Base-by-base conservation (phyloP, 2,888 invertebrate genomes). In the Microctonus aethiopoides region DNA sequence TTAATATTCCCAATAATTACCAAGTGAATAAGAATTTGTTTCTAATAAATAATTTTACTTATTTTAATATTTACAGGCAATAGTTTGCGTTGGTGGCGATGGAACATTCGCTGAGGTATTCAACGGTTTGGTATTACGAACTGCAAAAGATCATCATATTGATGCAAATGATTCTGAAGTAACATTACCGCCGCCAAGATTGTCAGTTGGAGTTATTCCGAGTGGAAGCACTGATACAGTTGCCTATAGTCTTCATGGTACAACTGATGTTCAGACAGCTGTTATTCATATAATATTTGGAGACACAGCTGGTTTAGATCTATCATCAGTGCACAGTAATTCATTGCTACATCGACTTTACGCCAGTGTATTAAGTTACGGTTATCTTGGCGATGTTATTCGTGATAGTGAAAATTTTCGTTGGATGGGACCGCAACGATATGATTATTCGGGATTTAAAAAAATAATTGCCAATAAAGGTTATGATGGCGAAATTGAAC, bases 401-500 rank as follows among this genome's bases (percentile, higher is more conserved):
- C 89, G 90, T 71, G 92, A 94, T 79, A 95, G 95, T 81, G 95
- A 95, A 79, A 90, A 91, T 72, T 91, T 93, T 78, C 89, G 95
- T 56, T 95, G 94, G 93, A 92, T 96, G 92, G 96, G 96, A 46
- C 95, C 95, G 16, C 90, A 91, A 75, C 88, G 95, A 75, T 96
- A 96, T 82, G 93, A 94, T 79, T 93, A 92, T 85, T 91, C 93
- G 67, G 94, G 91, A 20, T 89, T 92, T 75, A 91, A 91, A 81
- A 91, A 91, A 76, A 89, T 92, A 56, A 80, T 92, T 10, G 85
- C 87, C 11, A 92, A 92, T 79, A 89, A 89, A 51, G 91, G 91
- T 16, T 92, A 92, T 79, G 89, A 90, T 72, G 91, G 91, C 0
- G 92, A 92, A 83, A 87, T 92, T 57, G 88, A 89, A 13, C 80